Conservation (phyloP, 2,888 invertebrate species). For the Coelinius sp. region DNA sequence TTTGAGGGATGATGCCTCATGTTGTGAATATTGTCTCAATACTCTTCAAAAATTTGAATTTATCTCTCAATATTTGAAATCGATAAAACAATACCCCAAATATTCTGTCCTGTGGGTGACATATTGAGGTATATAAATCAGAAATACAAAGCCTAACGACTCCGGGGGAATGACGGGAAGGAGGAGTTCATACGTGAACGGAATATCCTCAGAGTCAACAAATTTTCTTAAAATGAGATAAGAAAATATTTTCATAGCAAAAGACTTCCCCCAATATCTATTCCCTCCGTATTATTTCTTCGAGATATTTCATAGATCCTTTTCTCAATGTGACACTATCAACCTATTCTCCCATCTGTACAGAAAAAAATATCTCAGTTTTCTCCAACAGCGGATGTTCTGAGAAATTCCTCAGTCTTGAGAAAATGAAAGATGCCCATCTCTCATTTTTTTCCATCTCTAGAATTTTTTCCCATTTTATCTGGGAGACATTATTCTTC, state of each 20-base stretch:
- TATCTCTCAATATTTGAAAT: too few relatives aligned
- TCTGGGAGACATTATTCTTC: background rate
- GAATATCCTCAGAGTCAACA: slow-evolving; percentile 36
- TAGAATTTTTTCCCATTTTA: background rate
- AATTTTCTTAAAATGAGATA: background rate
- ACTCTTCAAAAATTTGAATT: too few relatives aligned
- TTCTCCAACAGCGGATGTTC: background rate
- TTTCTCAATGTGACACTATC: background rate
- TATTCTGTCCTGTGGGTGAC: background rate
- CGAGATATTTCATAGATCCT: background rate
- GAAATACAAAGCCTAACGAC: slow-evolving; percentile 31
- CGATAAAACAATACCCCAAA: slow-evolving; percentile 12
- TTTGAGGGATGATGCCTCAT: too few relatives aligned
- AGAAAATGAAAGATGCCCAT: background rate
- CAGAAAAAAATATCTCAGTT: background rate
- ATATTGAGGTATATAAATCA: slow-evolving; percentile 19
- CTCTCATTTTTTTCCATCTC: background rate
- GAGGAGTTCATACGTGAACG: slow-evolving; percentile 45
- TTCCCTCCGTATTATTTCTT: background rate
- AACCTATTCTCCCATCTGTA: background rate
- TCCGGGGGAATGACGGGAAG: slow-evolving; percentile 48
- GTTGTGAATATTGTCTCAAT: too few relatives aligned
- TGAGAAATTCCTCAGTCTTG: background rate
- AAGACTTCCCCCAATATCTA: background rate
- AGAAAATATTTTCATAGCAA: background rate